Conservation (phyloP, 2,113 vertebrate genomes). For the Labeo rohita region DNA sequence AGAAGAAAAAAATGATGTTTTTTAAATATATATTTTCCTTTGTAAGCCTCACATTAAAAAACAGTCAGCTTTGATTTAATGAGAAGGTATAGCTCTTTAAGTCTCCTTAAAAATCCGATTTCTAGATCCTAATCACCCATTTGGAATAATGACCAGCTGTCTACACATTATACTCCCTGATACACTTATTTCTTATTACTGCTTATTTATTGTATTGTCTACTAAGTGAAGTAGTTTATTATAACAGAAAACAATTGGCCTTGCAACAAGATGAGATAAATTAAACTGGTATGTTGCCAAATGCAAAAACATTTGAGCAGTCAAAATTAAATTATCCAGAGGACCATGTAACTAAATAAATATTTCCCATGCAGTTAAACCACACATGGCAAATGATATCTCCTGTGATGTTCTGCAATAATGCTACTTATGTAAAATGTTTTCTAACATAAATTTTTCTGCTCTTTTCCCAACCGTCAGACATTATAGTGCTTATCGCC, state of each 20-base stretch:
- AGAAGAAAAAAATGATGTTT: not conserved
- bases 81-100: not conserved
- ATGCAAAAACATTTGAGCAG: not conserved
- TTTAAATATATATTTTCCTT: not conserved
- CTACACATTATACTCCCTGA: no score
- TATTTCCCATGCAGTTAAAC: not conserved
- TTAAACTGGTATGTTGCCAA: no score
- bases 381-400: not conserved
- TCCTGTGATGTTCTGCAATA: conserved; percentile 64
- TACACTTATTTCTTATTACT: no score
- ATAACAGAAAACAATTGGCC: no score
- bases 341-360: not conserved
- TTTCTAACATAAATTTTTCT: not conserved
- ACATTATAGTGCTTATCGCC: conserved; percentile 98
- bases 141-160: no score
- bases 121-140: not conserved
- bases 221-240: no score
- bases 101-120: not conserved
- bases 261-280: no score
- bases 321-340: not conserved
- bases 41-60: not conserved
- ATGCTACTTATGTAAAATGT: conserved; percentile 72
- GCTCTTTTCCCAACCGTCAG: conserved; percentile 69
- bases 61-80: not conserved
- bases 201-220: no score